Percentiles rank a stretch among this genome's conserved stretches.
Evolutionary conservation across 2,888 invertebrate genomes (phyloP).

Genomic region (Lycocerus yunnanus): DNA sequence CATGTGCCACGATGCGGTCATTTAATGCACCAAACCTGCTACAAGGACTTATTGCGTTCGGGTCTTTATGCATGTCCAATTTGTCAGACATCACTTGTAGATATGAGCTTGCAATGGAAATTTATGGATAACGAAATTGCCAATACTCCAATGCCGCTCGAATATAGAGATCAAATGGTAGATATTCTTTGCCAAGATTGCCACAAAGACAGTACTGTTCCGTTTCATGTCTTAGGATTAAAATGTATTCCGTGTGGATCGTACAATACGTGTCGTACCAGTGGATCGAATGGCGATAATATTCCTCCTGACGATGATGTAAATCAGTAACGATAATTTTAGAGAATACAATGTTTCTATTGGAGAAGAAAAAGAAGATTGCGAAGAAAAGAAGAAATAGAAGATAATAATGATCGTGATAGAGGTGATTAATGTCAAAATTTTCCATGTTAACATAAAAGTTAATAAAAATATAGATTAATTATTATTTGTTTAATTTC

Average conservation of each 20-base stretch:
- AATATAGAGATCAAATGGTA: neutral
- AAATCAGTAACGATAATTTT: too few species aligned
- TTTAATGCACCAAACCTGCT: neutral
- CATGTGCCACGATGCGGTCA: neutral
- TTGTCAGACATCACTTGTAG: neutral
- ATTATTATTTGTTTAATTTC: too few species aligned
- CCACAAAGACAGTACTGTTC: conserved; percentile 69
- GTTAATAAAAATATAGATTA: too few species aligned
- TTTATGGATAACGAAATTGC: neutral
- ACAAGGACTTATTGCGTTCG: neutral
- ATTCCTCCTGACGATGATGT: too few species aligned
- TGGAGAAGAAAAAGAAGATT: too few species aligned
- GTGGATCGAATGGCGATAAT: conserved; percentile 52
- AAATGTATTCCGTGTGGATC: conserved; percentile 87
- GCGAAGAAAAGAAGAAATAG: too few species aligned
- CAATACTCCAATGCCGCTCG: neutral
- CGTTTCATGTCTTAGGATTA: conserved; percentile 85
- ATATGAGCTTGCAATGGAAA: neutral
- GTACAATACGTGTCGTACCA: conserved; percentile 85
- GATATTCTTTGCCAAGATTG: neutral
- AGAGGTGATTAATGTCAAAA: too few species aligned
- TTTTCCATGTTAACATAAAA: too few species aligned
- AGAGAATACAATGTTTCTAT: too few species aligned
- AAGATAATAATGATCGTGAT: too few species aligned
- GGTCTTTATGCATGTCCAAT: neutral